Conservation (phyloP, 2,797 vertebrate genomes). For the Taenioides sp. region DNA sequence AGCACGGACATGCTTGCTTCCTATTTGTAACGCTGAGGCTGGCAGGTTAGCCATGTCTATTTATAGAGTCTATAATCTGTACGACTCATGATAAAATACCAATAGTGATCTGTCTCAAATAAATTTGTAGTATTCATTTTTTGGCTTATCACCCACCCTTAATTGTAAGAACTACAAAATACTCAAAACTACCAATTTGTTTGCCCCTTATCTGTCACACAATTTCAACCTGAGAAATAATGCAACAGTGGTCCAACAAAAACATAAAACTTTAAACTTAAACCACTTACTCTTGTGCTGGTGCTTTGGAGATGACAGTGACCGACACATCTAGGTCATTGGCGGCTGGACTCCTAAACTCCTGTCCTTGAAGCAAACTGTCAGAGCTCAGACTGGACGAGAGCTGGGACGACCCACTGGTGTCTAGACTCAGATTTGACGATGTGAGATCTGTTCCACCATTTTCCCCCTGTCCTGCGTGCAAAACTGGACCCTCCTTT, state of each 20-base stretch:
- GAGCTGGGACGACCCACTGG: constrained; percentile 88
- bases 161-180: background rate
- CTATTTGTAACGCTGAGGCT: too few species aligned
- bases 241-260: background rate
- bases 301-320: constrained; percentile 57
- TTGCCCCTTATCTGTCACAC: background rate
- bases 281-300: constrained; percentile 82
- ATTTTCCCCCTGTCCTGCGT: background rate
- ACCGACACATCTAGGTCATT: constrained; percentile 70
- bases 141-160: too few species aligned
- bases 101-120: too few species aligned
- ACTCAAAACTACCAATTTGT: background rate
- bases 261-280: background rate
- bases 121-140: too few species aligned
- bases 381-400: constrained; percentile 93
- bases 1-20: too few species aligned
- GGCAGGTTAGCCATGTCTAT: too few species aligned
- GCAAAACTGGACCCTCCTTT: constrained; percentile 42
- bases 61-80: too few species aligned
- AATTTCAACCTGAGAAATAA: background rate
- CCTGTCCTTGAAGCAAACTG: constrained; percentile 76
- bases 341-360: constrained; percentile 73
- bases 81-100: too few species aligned
- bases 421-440: constrained; percentile 89
- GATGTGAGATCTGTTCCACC: constrained; percentile 73